phyloP scores from a whole-genome alignment of 1,140 invertebrate genomes.

The Lineus longissimus region DNA sequence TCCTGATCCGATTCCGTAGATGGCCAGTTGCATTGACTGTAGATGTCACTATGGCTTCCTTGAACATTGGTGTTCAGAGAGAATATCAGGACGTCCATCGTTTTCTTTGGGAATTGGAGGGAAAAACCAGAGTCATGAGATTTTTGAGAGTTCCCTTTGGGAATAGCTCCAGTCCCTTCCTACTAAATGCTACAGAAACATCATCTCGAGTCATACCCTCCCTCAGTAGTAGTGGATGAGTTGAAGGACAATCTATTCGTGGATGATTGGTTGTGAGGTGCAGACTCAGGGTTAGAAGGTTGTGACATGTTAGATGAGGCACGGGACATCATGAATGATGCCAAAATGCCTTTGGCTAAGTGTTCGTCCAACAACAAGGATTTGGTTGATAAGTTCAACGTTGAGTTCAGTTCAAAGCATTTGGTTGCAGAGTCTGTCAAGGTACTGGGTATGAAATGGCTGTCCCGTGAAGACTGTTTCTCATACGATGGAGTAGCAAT shows the following conservation, averaged over 20 bases:
- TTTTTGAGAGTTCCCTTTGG: conserved; percentile 14
- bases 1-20: conserved; percentile 10
- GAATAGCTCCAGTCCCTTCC: conserved; percentile 8
- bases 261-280: conserved; percentile 53
- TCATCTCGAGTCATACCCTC: conserved; percentile 33
- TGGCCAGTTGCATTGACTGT: conserved; percentile 4
- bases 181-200: conserved; percentile 9
- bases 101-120: conserved; percentile 9
- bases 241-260: conserved; percentile 51
- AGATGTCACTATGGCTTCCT: conserved; percentile 14
- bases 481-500: background rate
- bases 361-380: background rate
- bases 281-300: conserved; percentile 37
- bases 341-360: background rate
- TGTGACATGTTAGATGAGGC: conserved; percentile 19
- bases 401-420: background rate
- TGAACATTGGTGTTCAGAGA: conserved; percentile 7
- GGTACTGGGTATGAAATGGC: conserved; percentile 1
- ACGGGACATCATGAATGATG: background rate
- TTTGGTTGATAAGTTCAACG: background rate
- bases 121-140: background rate
- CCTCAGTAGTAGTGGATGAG: conserved; percentile 22
- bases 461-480: background rate
- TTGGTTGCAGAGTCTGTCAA: background rate
- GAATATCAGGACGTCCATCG: conserved; percentile 6